Evolutionary conservation across 2,888 invertebrate genomes (phyloP), one percentile per base, ranked within the genome.

Genomic region (Lithophane ornitopus): DNA sequence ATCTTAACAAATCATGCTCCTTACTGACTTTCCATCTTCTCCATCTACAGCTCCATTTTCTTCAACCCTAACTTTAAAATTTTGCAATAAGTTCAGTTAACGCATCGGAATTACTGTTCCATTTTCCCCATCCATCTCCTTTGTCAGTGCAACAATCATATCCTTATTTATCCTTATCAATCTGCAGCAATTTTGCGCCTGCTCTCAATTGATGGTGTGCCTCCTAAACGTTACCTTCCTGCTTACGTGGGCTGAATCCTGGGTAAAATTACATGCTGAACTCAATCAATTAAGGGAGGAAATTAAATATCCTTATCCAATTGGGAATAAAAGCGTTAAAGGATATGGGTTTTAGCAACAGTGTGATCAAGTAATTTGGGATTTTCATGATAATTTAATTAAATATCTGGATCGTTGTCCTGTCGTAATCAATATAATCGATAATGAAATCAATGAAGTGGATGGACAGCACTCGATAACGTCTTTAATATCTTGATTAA

Each of bases 171-270:
- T 69, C 52, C 52, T 84, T 74, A 84, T 86, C 81, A 87, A 85
- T 83, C 83, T 71, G 71, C 70, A 81, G 81, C 84, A 87, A 74
- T 86, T 84, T 85, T 78, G 76, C 70, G 88, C 73, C 86, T 90
- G 90, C 76, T 75, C 88, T 88, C 92, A 93, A 93, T 92, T 93
- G 91, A 54, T 65, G 63, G 85, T 86, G 78, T 78, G 39, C 70
- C 66, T 88, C 74, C 85, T 91, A 91, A 93, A 91, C 86, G 89
- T 89, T 82, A 75, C 74, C 89, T 89, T 93, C 93, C 92, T 91
- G 92, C 81, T 74, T 66, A 87, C 85, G 92, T 92, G 90, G 91
- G 90, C 87, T 56, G 89, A 85, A 81, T 85, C 79, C 85, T 85
- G 86, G 81, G 79, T 87, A 78, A 84, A 86, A 84, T 87, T 82